Conservation (phyloP, 2,888 invertebrate genomes). For the Podotricha telesiphe region DNA sequence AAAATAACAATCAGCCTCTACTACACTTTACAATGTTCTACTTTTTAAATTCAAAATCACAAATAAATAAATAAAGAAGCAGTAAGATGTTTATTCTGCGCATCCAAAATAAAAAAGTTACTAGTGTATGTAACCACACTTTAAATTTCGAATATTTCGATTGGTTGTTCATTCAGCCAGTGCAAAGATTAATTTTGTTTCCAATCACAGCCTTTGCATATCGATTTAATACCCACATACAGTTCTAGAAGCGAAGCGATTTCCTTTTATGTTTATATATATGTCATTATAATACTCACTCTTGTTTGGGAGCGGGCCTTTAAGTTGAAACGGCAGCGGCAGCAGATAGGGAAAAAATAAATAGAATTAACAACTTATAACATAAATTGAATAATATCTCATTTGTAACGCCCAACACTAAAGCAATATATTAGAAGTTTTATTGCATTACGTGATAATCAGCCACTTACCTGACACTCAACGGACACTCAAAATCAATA, state of each 20-base stretch:
- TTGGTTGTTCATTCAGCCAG: constrained; percentile 48
- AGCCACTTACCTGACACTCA: constrained; percentile 35
- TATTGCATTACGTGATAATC: constrained; percentile 28
- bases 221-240: constrained; percentile 58
- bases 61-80: constrained; percentile 63
- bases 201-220: constrained; percentile 62
- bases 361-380: constrained; percentile 62
- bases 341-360: constrained; percentile 70
- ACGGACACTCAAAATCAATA: constrained; percentile 41
- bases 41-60: constrained; percentile 57
- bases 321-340: constrained; percentile 69
- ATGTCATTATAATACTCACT: constrained; percentile 80
- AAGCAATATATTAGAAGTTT: constrained; percentile 33
- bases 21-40: constrained; percentile 59
- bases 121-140: constrained; percentile 47
- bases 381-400: constrained; percentile 51
- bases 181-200: constrained; percentile 54
- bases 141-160: constrained; percentile 50
- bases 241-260: constrained; percentile 73
- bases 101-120: constrained; percentile 70
- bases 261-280: constrained; percentile 49
- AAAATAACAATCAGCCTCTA: constrained; percentile 83
- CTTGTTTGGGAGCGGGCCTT: constrained; percentile 87
- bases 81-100: constrained; percentile 71
- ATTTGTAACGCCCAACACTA: constrained; percentile 51